phyloP scores from a whole-genome alignment of 2,888 invertebrate species.

The Abscondita cerata region DNA sequence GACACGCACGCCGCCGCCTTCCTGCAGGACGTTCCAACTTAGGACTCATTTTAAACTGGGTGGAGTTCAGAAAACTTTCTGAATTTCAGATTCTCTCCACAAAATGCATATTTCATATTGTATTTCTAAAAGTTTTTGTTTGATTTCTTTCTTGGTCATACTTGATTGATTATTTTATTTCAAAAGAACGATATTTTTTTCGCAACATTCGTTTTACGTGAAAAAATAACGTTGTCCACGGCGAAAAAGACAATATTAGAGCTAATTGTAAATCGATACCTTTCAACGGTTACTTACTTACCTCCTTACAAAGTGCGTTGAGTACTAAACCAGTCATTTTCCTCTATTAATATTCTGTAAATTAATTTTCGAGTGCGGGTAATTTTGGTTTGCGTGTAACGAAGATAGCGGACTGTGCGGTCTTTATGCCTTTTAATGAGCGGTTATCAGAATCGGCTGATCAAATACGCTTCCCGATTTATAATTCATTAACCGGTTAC shows the following conservation, averaged over 20 bases:
- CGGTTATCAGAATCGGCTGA: slow-evolving; percentile 55
- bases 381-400: slow-evolving; percentile 56
- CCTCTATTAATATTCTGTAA: slow-evolving; percentile 58
- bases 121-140: slow-evolving; percentile 26
- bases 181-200: not conserved
- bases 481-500: slow-evolving; percentile 45
- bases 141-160: slow-evolving; percentile 26
- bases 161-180: slow-evolving; percentile 17
- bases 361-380: slow-evolving; percentile 57
- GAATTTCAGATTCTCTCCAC: slow-evolving; percentile 37
- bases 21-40: slow-evolving; percentile 33
- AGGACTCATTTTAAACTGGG: slow-evolving; percentile 37
- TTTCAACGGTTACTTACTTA: slow-evolving; percentile 57
- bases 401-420: slow-evolving; percentile 50
- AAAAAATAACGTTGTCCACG: slow-evolving; percentile 23
- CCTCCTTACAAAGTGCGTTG: slow-evolving; percentile 53
- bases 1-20: slow-evolving; percentile 42
- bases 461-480: slow-evolving; percentile 54
- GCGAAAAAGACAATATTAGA: slow-evolving; percentile 41
- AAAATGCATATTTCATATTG: slow-evolving; percentile 38
- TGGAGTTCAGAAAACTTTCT: slow-evolving; percentile 39
- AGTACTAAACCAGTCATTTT: slow-evolving; percentile 57
- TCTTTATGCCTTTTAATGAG: slow-evolving; percentile 57
- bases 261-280: slow-evolving; percentile 58
- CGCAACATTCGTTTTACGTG: not conserved